Evolutionary conservation across 1,140 invertebrate genomes (phyloP), one percentile per base, ranked within the genome.

Genomic region (Cotesia glomerata): DNA sequence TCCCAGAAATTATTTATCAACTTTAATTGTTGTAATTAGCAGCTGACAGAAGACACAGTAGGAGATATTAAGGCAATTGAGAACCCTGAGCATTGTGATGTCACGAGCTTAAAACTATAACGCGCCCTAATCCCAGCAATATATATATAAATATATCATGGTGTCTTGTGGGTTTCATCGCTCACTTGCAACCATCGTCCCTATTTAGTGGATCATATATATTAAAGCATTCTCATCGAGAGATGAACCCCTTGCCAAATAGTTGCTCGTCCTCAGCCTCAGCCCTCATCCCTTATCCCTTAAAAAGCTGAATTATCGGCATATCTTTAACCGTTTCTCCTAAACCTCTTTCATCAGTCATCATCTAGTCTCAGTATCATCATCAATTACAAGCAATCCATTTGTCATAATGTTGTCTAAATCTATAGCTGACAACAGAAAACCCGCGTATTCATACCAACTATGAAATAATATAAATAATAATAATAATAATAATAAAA

Each of bases 61-160:
- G 11, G 39, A 11, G 39, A 45, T 45, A 45, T 45, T 45, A 45
- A 45, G n/a, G 5, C 3, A 72, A 72, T 79, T 83, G 79, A 84
- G 81, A 81, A 82, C 79, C 78, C 54, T 63, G 62, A 74, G 71
- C 73, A 74, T 79, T 79, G 80, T 77, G 79, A 81, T 71, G 74
- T 66, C 67, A 78, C 69, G 67, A 77, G 78, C 80, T 85, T 84
- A 85, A 84, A 84, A 85, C 81, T 82, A 81, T 83, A 83, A 85
- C 81, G 73, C 35, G 35, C 76, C 79, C 81, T 84, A 81, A 85
- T 83, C 78, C 39, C 80, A 69, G 78, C 80, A 81, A 84, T 85
- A 85, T 45, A 39, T 85, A 85, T 83, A 84, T 85, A 85, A 9
- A 45, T 85, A 85, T 83, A 78, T 84, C 81, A 84, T 81, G 75